phyloP scores from a whole-genome alignment of 2,888 invertebrate species.

The Microdon myrmicae region DNA sequence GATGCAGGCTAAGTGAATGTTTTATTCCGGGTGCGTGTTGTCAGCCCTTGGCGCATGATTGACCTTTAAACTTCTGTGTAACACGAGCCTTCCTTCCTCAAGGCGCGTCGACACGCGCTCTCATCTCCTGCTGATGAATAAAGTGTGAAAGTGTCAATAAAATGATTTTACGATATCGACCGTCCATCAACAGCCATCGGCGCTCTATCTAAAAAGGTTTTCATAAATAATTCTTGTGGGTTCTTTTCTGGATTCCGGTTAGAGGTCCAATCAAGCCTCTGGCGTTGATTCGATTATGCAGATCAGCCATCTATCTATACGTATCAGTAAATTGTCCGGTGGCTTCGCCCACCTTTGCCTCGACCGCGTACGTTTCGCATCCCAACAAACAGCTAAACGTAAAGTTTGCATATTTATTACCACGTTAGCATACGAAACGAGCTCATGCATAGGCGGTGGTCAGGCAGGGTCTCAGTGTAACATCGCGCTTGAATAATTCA shows the following conservation, averaged over 20 bases:
- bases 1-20: slow-evolving; percentile 19
- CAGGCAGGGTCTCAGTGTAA: slow-evolving; percentile 42
- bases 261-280: slow-evolving; percentile 41
- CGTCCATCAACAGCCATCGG: slow-evolving; percentile 27
- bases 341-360: slow-evolving; percentile 1
- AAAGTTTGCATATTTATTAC: slow-evolving; percentile 52
- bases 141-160: slow-evolving; percentile 42
- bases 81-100: slow-evolving; percentile 22
- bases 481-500: slow-evolving; percentile 48
- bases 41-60: background rate
- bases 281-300: slow-evolving; percentile 42
- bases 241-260: slow-evolving; percentile 16
- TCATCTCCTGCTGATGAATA: slow-evolving; percentile 24
- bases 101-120: slow-evolving; percentile 25
- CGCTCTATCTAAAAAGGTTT: slow-evolving; percentile 22
- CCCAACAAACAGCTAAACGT: slow-evolving; percentile 48
- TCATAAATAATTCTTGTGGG: slow-evolving; percentile 49
- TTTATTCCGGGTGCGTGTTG: background rate
- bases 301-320: slow-evolving; percentile 10
- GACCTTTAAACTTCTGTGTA: background rate
- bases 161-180: slow-evolving; percentile 25
- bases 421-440: slow-evolving; percentile 49
- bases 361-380: slow-evolving; percentile 33
- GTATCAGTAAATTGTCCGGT: background rate
- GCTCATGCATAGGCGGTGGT: slow-evolving; percentile 35